Evolutionary conservation across 2,888 invertebrate species (phyloP), one percentile per base, ranked within the genome.

Genomic region (Mimachlamys varia): DNA sequence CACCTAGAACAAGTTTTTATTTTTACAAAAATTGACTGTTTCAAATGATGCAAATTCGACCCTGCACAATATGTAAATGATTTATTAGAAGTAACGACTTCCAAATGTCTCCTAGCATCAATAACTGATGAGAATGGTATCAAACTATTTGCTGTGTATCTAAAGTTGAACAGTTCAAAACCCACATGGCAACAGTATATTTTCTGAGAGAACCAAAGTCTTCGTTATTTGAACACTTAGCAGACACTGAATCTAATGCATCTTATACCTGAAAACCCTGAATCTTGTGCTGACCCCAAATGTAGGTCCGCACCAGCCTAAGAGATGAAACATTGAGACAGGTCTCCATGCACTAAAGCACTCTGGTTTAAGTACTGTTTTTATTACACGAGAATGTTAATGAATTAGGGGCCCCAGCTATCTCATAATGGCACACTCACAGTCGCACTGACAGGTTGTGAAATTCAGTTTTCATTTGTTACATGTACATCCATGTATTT

Each of bases 321-420:
- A 76, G 33, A 10, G 76, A 76, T 22, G 76, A 76, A 58, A 76
- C 33, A 33, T 27, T 27, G 27, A 10, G 76, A 22, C 33, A 76
- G n/a, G n/a, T 76, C 10, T 27, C 10, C 27, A 27, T 33, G 76
- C 76, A 76, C 76, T 15, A 33, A 76, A 76, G 12, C 76, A 76
- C 76, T 76, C 27, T 33, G 27, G 27, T 7, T 27, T 27, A 33
- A 33, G 76, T 76, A 76, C 33, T 76, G 27, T 27, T 33, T 76
- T 33, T 62, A 62, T 62, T 62, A 62, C 62, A 62, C 13, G 22
- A 2, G 62, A 76, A 76, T 76, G 76, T 76, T 76, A 76, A 76
- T 76, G 76, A 76, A 76, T 76, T 76, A 33, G 33, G 76, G n/a
- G n/a, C n/a, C n/a, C n/a, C n/a, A n/a, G 33, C 76, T 76, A 76